Percentiles rank a stretch among this genome's conserved stretches.
phyloP scores from a whole-genome alignment of 1,140 invertebrate species.

The Penaeus japonicus region DNA sequence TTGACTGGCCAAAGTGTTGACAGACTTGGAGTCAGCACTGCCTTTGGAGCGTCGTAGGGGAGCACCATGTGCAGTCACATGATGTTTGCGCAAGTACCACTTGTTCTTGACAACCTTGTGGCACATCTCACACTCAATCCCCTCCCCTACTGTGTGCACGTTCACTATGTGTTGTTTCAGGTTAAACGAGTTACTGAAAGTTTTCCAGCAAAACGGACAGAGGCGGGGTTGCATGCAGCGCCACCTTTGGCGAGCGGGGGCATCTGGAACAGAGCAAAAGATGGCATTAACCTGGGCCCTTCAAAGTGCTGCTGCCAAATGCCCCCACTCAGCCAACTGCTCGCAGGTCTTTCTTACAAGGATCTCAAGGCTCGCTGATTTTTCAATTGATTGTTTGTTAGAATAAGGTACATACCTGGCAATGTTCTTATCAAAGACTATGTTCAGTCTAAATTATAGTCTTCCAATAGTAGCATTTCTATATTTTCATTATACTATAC shows the following conservation, averaged over 20 bases:
- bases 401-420: no score
- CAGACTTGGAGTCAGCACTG: constrained; percentile 37
- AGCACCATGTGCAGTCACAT: constrained; percentile 61
- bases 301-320: constrained; percentile 52
- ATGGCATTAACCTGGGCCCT: constrained; percentile 56
- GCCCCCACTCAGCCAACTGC: constrained; percentile 56
- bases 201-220: constrained; percentile 62
- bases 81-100: constrained; percentile 62
- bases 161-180: constrained; percentile 75
- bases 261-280: constrained; percentile 59
- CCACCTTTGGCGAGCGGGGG: constrained; percentile 61
- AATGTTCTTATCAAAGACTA: no score
- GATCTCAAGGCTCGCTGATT: constrained; percentile 26
- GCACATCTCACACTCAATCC: constrained; percentile 66
- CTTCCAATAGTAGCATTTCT: no score
- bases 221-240: constrained; percentile 62
- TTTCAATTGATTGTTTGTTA: no score
- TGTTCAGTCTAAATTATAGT: no score
- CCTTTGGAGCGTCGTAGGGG: constrained; percentile 60
- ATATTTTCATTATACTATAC: no score
- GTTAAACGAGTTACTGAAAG: constrained; percentile 62
- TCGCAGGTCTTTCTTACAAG: constrained; percentile 28
- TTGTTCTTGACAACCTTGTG: constrained; percentile 62
- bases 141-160: constrained; percentile 74
- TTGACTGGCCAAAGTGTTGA: constrained; percentile 35